Evolutionary conservation across 2,888 invertebrate genomes (phyloP), one percentile per base, ranked within the genome.

Genomic region (Phengaris arion): DNA sequence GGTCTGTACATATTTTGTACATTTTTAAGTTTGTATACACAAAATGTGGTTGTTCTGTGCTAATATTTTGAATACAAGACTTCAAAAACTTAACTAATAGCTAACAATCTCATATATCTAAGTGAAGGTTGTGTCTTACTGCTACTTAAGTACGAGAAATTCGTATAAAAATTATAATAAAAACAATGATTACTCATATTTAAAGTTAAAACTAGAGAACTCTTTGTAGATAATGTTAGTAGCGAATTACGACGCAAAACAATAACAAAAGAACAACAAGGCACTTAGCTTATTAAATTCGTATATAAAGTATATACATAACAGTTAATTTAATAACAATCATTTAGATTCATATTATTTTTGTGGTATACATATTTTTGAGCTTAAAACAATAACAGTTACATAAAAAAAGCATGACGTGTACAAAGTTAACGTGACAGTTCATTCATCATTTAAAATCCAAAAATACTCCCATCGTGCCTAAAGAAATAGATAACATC

Each of bases 111-210:
- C 22, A 35, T 10, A 59, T 35, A 22, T 59, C 9, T 59, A 22
- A 9, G 10, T 59, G 22, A 59, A 10, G 15, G n/a, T 57, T 10
- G 59, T 59, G 22, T 22, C 57, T 59, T 59, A 59, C 22, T 59
- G 59, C 22, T 59, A 59, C 15, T 59, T 59, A 59, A 59, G 59
- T 59, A 59, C 59, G 22, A 59, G 22, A 22, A 59, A 59, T 59
- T 59, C 59, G 22, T 35, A 22, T 22, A 22, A 57, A 54, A 57
- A 59, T 22, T 22, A 59, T 3, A 59, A 59, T 22, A 10, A 22
- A 59, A 59, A 59, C 59, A 59, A 57, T 57, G 15, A 57, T 9
- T 57, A 57, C 35, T 35, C 35, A 3, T 55, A 55, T 7, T 55
- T 15, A 22, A 15, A 57, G 55, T 57, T 59, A 22, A 22, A 59